phyloP scores from a whole-genome alignment of 92 coral and sea anemone genomes.

The Umimayanthus chanpuru region DNA sequence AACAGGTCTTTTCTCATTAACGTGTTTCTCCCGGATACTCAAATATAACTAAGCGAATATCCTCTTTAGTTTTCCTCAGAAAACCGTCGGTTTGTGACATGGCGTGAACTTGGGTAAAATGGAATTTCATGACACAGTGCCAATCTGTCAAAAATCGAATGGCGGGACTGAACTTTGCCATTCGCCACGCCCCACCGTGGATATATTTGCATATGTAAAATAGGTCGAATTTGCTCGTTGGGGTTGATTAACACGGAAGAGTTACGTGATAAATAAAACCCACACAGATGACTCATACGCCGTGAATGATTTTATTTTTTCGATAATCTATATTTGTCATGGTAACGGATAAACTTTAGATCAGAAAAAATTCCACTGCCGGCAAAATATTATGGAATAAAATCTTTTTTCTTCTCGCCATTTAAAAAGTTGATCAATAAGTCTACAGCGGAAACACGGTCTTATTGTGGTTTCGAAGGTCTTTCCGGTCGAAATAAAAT shows the following conservation, averaged over 20 bases:
- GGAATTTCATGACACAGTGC: constrained; percentile 31
- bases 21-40: background rate
- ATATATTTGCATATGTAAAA: constrained; percentile 38
- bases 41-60: background rate
- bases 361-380: constrained; percentile 14
- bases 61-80: background rate
- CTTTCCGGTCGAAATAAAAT: constrained; percentile 36
- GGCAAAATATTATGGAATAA: constrained; percentile 16
- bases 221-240: constrained; percentile 20
- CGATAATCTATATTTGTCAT: constrained; percentile 25
- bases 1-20: constrained; percentile 9
- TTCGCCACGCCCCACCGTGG: constrained; percentile 29
- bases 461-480: constrained; percentile 25
- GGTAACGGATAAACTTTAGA: constrained; percentile 39
- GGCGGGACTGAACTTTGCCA: constrained; percentile 45
- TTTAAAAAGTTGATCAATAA: constrained; percentile 21
- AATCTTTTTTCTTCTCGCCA: background rate
- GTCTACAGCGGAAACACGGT: constrained; percentile 2
- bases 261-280: constrained; percentile 54
- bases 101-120: background rate
- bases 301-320: constrained; percentile 11
- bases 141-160: constrained; percentile 35
- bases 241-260: constrained; percentile 45
- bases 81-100: background rate
- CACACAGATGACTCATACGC: constrained; percentile 48